A percentile compares a stretch with the other conserved stretches of the same genome.
These are phyloP conservation scores for Hymenopus coronatus DNA, from an alignment of 2,888 invertebrate genomes.

Conservation along the genomic window DNA sequence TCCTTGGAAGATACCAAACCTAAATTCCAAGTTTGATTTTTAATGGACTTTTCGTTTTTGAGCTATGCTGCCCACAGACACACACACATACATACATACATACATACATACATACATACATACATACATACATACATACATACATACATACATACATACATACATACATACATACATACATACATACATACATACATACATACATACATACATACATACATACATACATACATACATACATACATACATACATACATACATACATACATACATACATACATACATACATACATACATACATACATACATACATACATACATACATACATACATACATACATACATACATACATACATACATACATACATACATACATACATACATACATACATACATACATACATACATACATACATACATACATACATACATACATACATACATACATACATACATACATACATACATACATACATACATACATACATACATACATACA, in stretches of 20 bases:
- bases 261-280: neutral
- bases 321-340: conserved; percentile 9
- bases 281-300: neutral
- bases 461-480: conserved; percentile 1
- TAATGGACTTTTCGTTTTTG: no score
- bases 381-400: neutral
- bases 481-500: no score
- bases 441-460: conserved; percentile 1
- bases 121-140: neutral
- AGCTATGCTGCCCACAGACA: no score
- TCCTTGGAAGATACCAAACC: no score
- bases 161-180: neutral
- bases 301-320: neutral
- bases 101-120: neutral
- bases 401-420: neutral
- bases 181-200: neutral
- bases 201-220: neutral
- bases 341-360: conserved; percentile 23
- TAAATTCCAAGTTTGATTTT: no score
- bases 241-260: neutral
- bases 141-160: neutral
- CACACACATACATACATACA: neutral
- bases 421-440: conserved; percentile 1
- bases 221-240: neutral
- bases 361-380: conserved; percentile 24